These are phyloP conservation scores for Bubo blakistoni DNA, from an alignment of 2,113 vertebrate species.

Conservation along the genomic window DNA sequence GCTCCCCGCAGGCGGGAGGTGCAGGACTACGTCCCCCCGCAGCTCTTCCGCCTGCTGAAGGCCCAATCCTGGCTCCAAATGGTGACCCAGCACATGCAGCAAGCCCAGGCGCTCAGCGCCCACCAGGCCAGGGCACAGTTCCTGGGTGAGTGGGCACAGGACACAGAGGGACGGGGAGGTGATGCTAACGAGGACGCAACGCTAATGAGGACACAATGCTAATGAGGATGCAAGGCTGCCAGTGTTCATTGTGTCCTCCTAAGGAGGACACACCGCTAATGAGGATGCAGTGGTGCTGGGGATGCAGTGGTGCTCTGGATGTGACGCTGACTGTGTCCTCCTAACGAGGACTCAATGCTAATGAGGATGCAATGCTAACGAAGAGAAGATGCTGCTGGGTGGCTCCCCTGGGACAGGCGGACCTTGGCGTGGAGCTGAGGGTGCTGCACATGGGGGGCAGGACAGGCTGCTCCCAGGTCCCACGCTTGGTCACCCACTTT, in stretches of 20 bases:
- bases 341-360: too few relatives aligned
- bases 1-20: constrained; percentile 78
- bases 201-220: not conserved
- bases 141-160: constrained; percentile 76
- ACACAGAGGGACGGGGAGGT: not conserved
- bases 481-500: accelerated
- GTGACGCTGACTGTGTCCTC: not conserved
- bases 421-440: not conserved
- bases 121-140: constrained; percentile 95
- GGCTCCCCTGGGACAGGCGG: not conserved
- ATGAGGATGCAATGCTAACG: too few relatives aligned
- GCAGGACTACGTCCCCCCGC: constrained; percentile 87
- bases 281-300: not conserved
- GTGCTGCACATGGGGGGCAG: not conserved
- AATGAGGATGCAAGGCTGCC: not conserved
- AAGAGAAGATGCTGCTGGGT: too few relatives aligned
- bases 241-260: too few relatives aligned
- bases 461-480: not conserved
- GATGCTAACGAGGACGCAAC: not conserved
- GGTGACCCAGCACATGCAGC: constrained; percentile 85
- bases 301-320: not conserved
- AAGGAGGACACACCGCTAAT: not conserved
- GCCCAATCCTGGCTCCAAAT: constrained; percentile 86
- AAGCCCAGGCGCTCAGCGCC: constrained; percentile 86
- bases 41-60: constrained; percentile 78